These are phyloP conservation scores for Chaunax sp. DNA, from an alignment of 2,797 vertebrate species.

Conservation along the genomic window DNA sequence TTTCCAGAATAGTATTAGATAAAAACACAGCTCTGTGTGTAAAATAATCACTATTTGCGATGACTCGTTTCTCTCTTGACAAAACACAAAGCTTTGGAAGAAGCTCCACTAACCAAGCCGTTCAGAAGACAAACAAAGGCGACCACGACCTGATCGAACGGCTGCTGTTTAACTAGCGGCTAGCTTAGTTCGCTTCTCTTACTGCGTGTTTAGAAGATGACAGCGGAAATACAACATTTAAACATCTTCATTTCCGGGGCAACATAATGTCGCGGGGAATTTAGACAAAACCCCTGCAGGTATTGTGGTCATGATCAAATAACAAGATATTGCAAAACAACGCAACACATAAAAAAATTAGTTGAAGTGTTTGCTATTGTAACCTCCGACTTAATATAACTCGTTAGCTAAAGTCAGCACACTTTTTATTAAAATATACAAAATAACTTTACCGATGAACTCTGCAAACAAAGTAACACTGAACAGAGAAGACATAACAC, in stretches of 20 bases:
- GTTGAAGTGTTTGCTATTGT: too few species aligned
- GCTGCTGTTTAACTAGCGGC: not conserved
- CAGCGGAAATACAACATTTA: slow-evolving; percentile 21
- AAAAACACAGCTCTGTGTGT: not conserved
- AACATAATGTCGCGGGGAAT: too few species aligned
- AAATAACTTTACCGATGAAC: too few species aligned
- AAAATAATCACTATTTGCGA: not conserved
- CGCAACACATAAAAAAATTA: too few species aligned
- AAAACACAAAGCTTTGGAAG: not conserved
- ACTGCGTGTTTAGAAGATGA: slow-evolving; percentile 6
- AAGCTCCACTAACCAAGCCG: not conserved
- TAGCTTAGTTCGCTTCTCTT: slow-evolving; percentile 17
- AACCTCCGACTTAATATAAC: too few species aligned
- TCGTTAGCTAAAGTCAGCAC: too few species aligned
- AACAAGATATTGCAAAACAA: too few species aligned
- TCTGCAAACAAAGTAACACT: too few species aligned
- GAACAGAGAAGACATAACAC: too few species aligned
- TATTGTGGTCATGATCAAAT: too few species aligned
- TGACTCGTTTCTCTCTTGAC: not conserved
- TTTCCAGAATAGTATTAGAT: slow-evolving; percentile 47
- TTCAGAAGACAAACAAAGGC: not conserved
- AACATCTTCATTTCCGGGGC: slow-evolving; percentile 48
- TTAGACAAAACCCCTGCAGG: too few species aligned
- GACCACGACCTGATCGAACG: not conserved
- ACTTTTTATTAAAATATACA: too few species aligned